Evolutionary conservation across 2,797 vertebrate species (phyloP), one percentile per base, ranked within the genome.

Genomic region (Spea hammondii): DNA sequence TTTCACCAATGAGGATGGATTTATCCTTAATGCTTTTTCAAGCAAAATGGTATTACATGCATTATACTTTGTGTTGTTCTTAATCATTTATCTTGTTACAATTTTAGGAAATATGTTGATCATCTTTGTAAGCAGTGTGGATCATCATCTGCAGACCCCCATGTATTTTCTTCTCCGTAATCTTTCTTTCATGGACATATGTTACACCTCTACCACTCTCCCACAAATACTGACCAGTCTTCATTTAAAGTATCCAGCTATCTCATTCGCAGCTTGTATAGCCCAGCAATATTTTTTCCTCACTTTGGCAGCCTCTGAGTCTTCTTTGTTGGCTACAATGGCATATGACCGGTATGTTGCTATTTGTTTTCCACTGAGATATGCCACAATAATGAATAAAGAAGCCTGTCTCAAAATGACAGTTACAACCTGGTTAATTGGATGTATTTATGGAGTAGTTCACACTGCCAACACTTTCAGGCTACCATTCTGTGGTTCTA

Each of bases 111-210:
- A 88, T 64, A 83, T 79, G 4, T 81, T 84, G 45, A 86, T 86
- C 48, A 84, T 87, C 49, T 65, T 70, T 50, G 60, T 88, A 60
- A 83, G 77, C 47, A 12, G 71, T 49, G 6, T 75, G 54, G 86
- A 89, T 57, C 84, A 77, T 3, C 50, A 8, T 32, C 83, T 88
- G 49, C 85, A 84, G 12, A 87, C 82, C 4, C 85, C 86, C 47
- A 88, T 88, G 86, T 89, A 88, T 47, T 89, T 89, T 79, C 88
- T 89, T 45, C 85, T 89, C 54, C 64, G 84, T 13, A 83, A 88
- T 51, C 82, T 89, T 59, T 87, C 87, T 45, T 59, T 87, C 68
- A 74, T 89, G 59, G 84, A 88, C 44, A 85, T 87, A 79, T 84
- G 86, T 50, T 88, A 88, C 60, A 85, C 85, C 47, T 86, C 86